Conservation (phyloP, 2,888 invertebrate genomes). For the Euclidia mi region DNA sequence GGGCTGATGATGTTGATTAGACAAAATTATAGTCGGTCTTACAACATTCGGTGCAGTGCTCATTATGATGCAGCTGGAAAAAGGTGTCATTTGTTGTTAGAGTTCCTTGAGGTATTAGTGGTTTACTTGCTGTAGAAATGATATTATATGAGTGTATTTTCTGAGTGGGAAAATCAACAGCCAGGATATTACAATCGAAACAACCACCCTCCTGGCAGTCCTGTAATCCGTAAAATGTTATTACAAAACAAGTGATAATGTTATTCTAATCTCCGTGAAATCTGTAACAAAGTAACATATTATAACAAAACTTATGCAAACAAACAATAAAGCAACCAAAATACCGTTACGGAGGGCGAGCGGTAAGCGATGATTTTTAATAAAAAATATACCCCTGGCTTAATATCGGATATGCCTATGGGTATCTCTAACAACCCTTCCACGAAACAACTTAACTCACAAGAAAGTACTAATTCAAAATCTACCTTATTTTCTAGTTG, state of each 20-base stretch:
- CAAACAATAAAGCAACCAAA: constrained; percentile 68
- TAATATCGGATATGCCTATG: constrained; percentile 78
- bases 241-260: not conserved
- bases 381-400: constrained; percentile 80
- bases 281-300: constrained; percentile 33
- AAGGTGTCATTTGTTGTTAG: too few relatives aligned
- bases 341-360: constrained; percentile 62
- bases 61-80: too few relatives aligned
- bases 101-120: too few relatives aligned
- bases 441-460: constrained; percentile 20
- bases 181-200: too few relatives aligned
- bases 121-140: too few relatives aligned
- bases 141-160: too few relatives aligned
- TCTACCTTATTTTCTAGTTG: accelerated
- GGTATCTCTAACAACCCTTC: constrained; percentile 49
- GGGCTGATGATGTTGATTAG: too few relatives aligned
- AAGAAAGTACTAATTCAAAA: constrained; percentile 5
- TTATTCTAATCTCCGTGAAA: constrained; percentile 32
- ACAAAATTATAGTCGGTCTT: too few relatives aligned
- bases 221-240: too few relatives aligned
- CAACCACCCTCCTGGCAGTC: too few relatives aligned
- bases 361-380: constrained; percentile 85
- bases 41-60: too few relatives aligned
- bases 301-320: constrained; percentile 56
- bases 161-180: too few relatives aligned